Conservation (phyloP, 2,888 invertebrate species). For the Clanis bilineata region DNA sequence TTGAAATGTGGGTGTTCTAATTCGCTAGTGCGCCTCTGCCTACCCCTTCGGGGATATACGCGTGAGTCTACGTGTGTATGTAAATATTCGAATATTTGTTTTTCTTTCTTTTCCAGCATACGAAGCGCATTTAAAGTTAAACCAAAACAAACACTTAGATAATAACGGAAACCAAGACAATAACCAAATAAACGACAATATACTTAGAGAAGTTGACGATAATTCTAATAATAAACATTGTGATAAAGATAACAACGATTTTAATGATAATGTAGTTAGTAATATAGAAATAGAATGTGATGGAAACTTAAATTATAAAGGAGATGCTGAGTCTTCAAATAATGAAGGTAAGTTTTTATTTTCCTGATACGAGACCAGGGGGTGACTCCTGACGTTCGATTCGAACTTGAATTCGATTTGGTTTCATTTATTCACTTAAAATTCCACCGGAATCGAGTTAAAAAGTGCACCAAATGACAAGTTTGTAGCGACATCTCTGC, state of each 20-base stretch:
- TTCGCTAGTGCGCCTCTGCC: no score
- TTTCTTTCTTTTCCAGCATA: conserved; percentile 54
- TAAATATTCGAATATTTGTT: no score
- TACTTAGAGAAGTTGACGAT: conserved; percentile 17
- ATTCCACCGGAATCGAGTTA: no score
- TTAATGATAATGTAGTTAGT: conserved; percentile 16
- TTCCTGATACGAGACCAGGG: no score
- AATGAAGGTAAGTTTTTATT: neutral
- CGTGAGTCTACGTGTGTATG: no score
- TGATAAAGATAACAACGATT: conserved; percentile 22
- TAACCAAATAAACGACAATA: conserved; percentile 31
- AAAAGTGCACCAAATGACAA: no score
- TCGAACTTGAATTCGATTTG: no score
- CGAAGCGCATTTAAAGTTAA: conserved; percentile 54
- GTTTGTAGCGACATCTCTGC: no score
- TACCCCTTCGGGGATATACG: no score
- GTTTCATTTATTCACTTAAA: no score
- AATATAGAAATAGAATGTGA: conserved; percentile 4
- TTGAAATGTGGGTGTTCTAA: no score
- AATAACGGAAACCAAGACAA: conserved; percentile 36
- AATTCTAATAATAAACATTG: conserved; percentile 21
- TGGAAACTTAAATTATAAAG: neutral
- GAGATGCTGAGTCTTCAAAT: neutral
- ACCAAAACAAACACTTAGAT: conserved; percentile 24
- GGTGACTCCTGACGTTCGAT: no score